A percentile compares a stretch with the other conserved stretches of the same genome.
phyloP scores from a whole-genome alignment of 1,140 invertebrate genomes.

The Dysdera silvatica region DNA sequence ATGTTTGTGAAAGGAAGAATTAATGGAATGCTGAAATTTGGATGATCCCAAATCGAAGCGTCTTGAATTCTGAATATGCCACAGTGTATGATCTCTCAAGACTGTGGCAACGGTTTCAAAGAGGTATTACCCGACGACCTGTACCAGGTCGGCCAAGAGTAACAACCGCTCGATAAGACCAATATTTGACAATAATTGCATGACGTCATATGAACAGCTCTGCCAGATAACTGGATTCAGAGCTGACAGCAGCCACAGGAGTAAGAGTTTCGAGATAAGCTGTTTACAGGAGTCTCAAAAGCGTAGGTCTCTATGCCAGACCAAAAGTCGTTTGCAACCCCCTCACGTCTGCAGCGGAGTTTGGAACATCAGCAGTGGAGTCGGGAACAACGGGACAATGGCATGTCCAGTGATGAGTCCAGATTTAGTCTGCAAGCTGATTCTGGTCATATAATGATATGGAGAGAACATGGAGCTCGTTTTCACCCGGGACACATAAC shows the following conservation, averaged over 20 bases:
- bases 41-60: background rate
- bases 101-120: too few relatives aligned
- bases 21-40: constrained; percentile 1
- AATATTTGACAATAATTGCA: background rate
- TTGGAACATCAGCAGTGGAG: background rate
- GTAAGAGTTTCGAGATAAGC: background rate
- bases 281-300: background rate
- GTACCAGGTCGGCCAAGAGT: too few relatives aligned
- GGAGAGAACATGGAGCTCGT: background rate
- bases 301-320: background rate
- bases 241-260: background rate
- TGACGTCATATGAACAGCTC: background rate
- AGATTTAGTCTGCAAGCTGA: background rate
- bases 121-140: too few relatives aligned
- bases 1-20: constrained; percentile 3
- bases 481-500: background rate
- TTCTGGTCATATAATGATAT: background rate
- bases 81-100: too few relatives aligned
- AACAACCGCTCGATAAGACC: too few relatives aligned
- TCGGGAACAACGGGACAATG: background rate
- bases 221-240: background rate
- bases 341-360: background rate
- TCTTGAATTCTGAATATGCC: background rate
- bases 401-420: background rate
- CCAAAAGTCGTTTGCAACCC: background rate